phyloP scores from a whole-genome alignment of 1,140 invertebrate species.

The Amyelois transitella region DNA sequence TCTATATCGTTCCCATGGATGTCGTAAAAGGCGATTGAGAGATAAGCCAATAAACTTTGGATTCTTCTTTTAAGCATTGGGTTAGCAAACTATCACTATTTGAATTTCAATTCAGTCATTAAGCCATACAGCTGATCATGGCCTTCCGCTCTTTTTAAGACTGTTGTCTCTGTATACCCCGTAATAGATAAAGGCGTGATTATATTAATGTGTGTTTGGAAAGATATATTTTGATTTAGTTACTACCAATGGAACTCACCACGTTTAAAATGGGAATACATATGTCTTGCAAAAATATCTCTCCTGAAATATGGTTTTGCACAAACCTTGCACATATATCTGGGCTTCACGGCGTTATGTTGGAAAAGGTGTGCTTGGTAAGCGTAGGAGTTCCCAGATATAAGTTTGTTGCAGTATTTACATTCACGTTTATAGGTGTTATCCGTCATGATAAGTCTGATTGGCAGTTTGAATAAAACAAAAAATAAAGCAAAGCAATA shows the following conservation, averaged over 20 bases:
- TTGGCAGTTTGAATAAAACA: neutral
- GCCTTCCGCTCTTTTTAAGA: too few species aligned
- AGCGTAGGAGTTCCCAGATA: constrained; percentile 27
- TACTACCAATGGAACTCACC: constrained; percentile 1
- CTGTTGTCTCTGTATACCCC: too few species aligned
- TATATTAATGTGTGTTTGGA: neutral
- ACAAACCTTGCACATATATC: constrained; percentile 32
- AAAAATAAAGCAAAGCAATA: neutral
- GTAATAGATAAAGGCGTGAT: too few species aligned
- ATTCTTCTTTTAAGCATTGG: too few species aligned
- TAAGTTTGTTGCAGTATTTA: constrained; percentile 29
- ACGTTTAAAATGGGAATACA: constrained; percentile 12
- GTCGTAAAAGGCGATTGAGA: too few species aligned
- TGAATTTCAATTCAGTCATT: too few species aligned
- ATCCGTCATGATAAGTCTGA: neutral
- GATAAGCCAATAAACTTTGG: too few species aligned
- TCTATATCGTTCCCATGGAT: too few species aligned
- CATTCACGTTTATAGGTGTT: neutral
- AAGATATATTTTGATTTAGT: neutral
- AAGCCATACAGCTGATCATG: too few species aligned
- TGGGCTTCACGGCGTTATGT: constrained; percentile 26
- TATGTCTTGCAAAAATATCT: constrained; percentile 29
- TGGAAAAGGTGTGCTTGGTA: constrained; percentile 42
- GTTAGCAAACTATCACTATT: too few species aligned
- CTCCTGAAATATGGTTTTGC: constrained; percentile 31